phyloP scores from a whole-genome alignment of 2,888 invertebrate species.

The Quadroppia sp. region DNA sequence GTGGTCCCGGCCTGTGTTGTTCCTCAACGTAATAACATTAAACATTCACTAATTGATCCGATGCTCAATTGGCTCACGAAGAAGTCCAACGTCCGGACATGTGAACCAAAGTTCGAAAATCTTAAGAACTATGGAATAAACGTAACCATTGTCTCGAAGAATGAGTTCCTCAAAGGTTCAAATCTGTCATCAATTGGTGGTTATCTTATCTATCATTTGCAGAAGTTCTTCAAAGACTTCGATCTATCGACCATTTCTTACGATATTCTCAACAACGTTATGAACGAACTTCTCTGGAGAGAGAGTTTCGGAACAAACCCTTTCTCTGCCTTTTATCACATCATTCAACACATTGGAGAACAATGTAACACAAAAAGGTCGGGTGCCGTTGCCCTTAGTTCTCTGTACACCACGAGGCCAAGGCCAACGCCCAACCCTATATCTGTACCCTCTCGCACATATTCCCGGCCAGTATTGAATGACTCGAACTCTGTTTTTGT shows the following conservation, averaged over 20 bases:
- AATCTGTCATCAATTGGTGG: slow-evolving; percentile 27
- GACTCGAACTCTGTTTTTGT: slow-evolving; percentile 13
- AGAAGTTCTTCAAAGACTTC: slow-evolving; percentile 23
- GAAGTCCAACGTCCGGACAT: background rate
- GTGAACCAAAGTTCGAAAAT: background rate
- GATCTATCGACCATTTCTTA: slow-evolving; percentile 60
- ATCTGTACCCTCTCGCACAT: no score
- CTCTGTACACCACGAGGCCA: no score
- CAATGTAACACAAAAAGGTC: slow-evolving; percentile 53
- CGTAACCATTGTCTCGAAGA: background rate
- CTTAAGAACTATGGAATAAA: background rate
- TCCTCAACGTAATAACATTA: background rate
- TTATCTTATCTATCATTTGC: slow-evolving; percentile 41
- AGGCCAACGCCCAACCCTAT: no score
- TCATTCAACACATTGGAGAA: slow-evolving; percentile 66
- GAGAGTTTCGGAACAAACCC: slow-evolving; percentile 76
- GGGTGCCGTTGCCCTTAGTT: no score
- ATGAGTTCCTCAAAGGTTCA: background rate
- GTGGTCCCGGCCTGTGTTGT: background rate
- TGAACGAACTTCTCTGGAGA: slow-evolving; percentile 83
- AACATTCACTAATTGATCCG: background rate
- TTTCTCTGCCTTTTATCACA: slow-evolving; percentile 72
- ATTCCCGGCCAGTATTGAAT: no score
- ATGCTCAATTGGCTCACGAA: background rate
- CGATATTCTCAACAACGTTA: slow-evolving; percentile 58